phyloP scores from a whole-genome alignment of 2,113 vertebrate genomes.

The Trogon surrucura region DNA sequence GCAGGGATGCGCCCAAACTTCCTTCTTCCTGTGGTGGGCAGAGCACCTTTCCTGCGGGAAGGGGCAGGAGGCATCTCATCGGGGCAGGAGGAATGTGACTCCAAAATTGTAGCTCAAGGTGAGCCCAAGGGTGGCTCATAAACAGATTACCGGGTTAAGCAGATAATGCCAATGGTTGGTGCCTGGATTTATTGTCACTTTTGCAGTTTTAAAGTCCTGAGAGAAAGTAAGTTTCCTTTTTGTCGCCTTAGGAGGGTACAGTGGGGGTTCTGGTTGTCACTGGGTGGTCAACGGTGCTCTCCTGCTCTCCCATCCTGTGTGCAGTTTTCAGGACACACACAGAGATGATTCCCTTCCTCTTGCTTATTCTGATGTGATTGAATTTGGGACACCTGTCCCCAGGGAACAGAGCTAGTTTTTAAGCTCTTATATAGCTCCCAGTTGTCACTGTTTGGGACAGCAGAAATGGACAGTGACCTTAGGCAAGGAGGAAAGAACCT shows the following conservation, averaged over 20 bases:
- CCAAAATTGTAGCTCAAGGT: neutral
- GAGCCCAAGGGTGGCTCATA: conserved; percentile 13
- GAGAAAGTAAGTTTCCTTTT: neutral
- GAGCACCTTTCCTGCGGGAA: neutral
- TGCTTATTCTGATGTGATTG: neutral
- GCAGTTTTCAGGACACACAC: neutral
- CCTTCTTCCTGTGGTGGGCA: neutral
- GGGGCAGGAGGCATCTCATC: neutral
- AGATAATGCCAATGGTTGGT: neutral
- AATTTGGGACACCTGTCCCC: neutral
- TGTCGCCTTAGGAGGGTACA: neutral
- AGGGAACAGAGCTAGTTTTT: neutral
- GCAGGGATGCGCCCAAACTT: neutral
- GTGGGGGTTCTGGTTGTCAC: fast-evolving
- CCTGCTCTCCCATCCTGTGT: neutral
- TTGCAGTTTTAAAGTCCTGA: neutral
- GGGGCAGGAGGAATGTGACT: neutral
- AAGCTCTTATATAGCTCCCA: neutral
- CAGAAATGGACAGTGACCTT: neutral
- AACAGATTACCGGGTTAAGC: neutral
- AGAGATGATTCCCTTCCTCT: neutral
- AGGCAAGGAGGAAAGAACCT: neutral
- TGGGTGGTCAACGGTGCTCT: neutral
- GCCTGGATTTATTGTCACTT: neutral
- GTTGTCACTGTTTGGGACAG: neutral